Evolutionary conservation across 2,888 invertebrate genomes (phyloP).

Genomic region (Acholoe squamosa): DNA sequence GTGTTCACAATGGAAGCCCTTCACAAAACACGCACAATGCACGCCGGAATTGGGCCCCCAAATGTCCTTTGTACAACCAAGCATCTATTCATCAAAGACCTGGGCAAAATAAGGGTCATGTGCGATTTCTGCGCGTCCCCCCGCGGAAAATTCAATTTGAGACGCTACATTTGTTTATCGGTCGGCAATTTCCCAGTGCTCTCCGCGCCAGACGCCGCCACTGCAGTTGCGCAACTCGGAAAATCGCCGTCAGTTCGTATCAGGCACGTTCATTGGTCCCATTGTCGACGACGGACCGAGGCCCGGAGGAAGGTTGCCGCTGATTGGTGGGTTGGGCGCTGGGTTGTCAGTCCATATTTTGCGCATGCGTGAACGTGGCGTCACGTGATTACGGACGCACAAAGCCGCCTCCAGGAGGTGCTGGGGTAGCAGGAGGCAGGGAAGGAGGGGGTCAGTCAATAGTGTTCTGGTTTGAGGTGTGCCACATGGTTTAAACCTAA

Average conservation of each 20-base stretch:
- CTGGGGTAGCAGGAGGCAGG: neutral
- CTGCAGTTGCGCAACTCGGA: slow-evolving; percentile 50
- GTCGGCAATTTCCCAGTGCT: slow-evolving; percentile 43
- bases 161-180: slow-evolving; percentile 55
- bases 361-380: slow-evolving; percentile 57
- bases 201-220: neutral
- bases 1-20: neutral
- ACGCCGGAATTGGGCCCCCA: neutral
- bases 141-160: slow-evolving; percentile 55
- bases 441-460: neutral
- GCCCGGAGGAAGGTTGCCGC: slow-evolving; percentile 16
- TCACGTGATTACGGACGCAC: slow-evolving; percentile 44
- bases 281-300: slow-evolving; percentile 20
- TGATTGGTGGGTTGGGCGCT: slow-evolving; percentile 54
- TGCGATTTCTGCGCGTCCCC: slow-evolving; percentile 39
- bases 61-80: slow-evolving; percentile 31
- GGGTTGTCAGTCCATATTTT: slow-evolving; percentile 31
- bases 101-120: neutral
- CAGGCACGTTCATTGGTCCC: slow-evolving; percentile 46
- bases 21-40: slow-evolving; percentile 9
- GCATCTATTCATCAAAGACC: slow-evolving; percentile 13
- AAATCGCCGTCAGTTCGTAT: slow-evolving; percentile 47
- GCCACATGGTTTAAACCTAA: too few species aligned
- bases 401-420: neutral
- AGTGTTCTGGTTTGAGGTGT: slow-evolving; percentile 7